phyloP scores from a whole-genome alignment of 2,113 vertebrate species.

The Labeo rohita region DNA sequence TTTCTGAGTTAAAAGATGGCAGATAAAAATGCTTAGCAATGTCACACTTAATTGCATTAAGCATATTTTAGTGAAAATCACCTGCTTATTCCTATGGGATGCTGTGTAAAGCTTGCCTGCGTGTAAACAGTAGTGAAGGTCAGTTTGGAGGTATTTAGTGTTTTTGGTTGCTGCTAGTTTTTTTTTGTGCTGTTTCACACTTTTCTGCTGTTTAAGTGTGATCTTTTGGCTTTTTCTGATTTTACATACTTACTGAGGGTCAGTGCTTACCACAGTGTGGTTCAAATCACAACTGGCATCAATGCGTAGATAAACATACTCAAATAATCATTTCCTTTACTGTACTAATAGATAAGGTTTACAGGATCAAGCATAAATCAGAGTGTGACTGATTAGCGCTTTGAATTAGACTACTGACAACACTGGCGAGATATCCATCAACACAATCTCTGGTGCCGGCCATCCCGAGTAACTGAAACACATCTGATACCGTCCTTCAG shows the following conservation, averaged over 20 bases:
- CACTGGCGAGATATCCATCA: not conserved
- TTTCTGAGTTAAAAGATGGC: not conserved
- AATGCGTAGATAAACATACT: not conserved
- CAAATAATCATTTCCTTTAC: not conserved
- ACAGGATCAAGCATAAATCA: not conserved
- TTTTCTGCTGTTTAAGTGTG: not conserved
- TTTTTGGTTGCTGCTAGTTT: not conserved
- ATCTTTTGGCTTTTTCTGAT: not conserved
- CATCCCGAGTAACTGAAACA: not conserved
- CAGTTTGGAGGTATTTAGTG: not conserved
- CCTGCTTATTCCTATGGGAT: not conserved
- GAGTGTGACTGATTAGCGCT: not conserved
- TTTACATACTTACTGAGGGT: not conserved
- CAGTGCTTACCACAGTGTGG: not conserved
- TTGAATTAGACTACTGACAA: not conserved
- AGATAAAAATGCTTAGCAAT: not conserved
- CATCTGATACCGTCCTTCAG: not conserved
- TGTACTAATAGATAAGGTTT: not conserved
- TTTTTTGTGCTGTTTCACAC: no score
- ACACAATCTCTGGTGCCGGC: not conserved
- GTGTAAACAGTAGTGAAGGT: not conserved
- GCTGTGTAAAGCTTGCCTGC: not conserved
- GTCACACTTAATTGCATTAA: not conserved
- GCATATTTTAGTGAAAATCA: not conserved
- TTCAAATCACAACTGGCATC: conserved; percentile 1